Evolutionary conservation across 2,888 invertebrate genomes (phyloP).

Genomic region (Amorpha juglandis): DNA sequence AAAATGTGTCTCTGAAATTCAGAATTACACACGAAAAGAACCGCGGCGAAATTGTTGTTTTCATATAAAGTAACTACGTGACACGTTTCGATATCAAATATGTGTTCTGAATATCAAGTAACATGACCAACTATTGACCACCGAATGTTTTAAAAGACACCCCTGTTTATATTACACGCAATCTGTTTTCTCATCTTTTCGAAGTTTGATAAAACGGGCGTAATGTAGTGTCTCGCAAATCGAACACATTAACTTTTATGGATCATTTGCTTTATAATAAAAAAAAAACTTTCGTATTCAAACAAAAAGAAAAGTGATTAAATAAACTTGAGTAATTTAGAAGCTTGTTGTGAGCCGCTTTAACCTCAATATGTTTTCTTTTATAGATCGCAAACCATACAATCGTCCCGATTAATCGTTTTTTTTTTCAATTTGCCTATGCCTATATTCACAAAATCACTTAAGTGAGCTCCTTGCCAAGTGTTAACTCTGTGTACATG

Average conservation of each 20-base stretch:
- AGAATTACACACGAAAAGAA: background rate
- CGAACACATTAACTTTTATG: background rate
- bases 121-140: background rate
- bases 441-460: background rate
- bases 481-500: no score
- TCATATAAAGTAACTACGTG: slow-evolving; percentile 1
- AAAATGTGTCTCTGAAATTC: background rate
- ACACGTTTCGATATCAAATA: slow-evolving; percentile 3
- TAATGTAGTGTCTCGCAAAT: background rate
- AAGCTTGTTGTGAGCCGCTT: background rate
- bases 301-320: slow-evolving; percentile 20
- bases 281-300: slow-evolving; percentile 5
- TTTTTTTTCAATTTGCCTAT: background rate
- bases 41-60: background rate
- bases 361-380: slow-evolving; percentile 3
- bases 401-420: background rate
- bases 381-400: background rate
- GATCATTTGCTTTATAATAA: slow-evolving; percentile 2
- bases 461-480: no score
- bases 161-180: slow-evolving; percentile 4
- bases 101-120: slow-evolving; percentile 7
- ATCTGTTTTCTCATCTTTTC: slow-evolving; percentile 1
- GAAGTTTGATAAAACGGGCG: background rate
- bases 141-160: background rate
- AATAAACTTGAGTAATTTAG: slow-evolving; percentile 6